A percentile compares a stretch with the other conserved stretches of the same genome.
phyloP scores from a whole-genome alignment of 1,140 invertebrate genomes.

The Drosophila azteca region DNA sequence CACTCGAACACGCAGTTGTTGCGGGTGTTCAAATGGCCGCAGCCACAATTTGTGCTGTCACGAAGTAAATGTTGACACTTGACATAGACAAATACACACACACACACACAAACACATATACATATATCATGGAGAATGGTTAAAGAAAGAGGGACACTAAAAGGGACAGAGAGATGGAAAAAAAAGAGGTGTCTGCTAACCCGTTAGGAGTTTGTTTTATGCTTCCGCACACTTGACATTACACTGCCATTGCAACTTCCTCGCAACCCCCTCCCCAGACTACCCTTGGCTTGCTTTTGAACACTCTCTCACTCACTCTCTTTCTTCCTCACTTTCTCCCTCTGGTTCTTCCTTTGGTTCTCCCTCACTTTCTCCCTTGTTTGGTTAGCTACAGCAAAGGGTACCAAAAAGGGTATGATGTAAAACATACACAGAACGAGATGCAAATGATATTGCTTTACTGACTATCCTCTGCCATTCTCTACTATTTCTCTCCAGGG shows the following conservation, averaged over 20 bases:
- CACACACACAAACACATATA: constrained; percentile 7
- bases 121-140: background rate
- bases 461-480: no score
- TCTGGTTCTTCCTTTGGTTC: no score
- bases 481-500: background rate
- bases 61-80: constrained; percentile 81
- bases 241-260: constrained; percentile 65
- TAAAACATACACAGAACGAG: background rate
- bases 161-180: constrained; percentile 15
- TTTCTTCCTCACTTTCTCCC: background rate
- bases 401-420: constrained; percentile 25
- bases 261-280: background rate
- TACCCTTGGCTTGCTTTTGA: background rate
- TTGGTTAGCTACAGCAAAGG: background rate
- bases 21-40: constrained; percentile 68
- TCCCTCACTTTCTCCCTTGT: constrained; percentile 5
- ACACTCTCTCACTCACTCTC: background rate
- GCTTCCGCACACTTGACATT: constrained; percentile 79
- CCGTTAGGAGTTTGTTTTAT: constrained; percentile 80
- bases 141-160: constrained; percentile 1
- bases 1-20: constrained; percentile 14
- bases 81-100: constrained; percentile 75
- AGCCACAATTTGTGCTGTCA: constrained; percentile 80
- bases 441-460: background rate
- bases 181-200: constrained; percentile 59